Percentiles rank a stretch among this genome's conserved stretches.
Conservation (phyloP, 1,140 invertebrate genomes). For the Neuroterus valhalla region DNA sequence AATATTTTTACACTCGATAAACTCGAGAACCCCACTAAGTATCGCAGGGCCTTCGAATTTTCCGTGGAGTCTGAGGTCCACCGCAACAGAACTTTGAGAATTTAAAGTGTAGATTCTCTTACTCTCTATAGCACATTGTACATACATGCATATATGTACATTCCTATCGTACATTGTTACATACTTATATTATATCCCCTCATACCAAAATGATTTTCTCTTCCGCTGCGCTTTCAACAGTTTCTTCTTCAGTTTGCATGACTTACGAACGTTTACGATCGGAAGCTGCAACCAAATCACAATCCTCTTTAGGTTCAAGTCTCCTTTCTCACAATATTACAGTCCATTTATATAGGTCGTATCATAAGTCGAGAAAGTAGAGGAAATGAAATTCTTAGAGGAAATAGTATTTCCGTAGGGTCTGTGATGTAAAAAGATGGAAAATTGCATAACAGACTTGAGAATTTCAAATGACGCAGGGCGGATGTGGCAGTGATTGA, state of each 20-base stretch:
- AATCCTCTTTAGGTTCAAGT: constrained; percentile 15
- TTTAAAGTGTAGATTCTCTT: constrained; percentile 21
- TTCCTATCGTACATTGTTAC: background rate
- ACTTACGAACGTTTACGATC: constrained; percentile 12
- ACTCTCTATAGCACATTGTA: background rate
- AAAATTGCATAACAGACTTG: too few relatives aligned
- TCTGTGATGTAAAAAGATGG: too few relatives aligned
- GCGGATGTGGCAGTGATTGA: too few relatives aligned
- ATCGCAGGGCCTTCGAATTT: constrained; percentile 35
- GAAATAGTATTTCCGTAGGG: too few relatives aligned
- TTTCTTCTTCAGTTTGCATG: constrained; percentile 25
- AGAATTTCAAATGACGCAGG: too few relatives aligned
- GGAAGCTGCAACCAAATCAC: constrained; percentile 27
- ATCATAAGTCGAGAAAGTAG: too few relatives aligned
- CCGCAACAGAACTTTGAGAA: constrained; percentile 34
- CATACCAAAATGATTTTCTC: background rate
- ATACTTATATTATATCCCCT: constrained; percentile 3
- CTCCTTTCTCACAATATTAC: constrained; percentile 12
- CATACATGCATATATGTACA: too few relatives aligned
- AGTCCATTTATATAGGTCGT: background rate
- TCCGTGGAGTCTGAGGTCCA: background rate
- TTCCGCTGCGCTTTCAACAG: constrained; percentile 16
- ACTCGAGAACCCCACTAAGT: constrained; percentile 37
- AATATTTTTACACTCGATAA: constrained; percentile 48
- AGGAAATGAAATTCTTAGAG: too few relatives aligned